Evolutionary conservation across 2,113 vertebrate species (phyloP).

Genomic region (Myrmecophaga tridactyla): DNA sequence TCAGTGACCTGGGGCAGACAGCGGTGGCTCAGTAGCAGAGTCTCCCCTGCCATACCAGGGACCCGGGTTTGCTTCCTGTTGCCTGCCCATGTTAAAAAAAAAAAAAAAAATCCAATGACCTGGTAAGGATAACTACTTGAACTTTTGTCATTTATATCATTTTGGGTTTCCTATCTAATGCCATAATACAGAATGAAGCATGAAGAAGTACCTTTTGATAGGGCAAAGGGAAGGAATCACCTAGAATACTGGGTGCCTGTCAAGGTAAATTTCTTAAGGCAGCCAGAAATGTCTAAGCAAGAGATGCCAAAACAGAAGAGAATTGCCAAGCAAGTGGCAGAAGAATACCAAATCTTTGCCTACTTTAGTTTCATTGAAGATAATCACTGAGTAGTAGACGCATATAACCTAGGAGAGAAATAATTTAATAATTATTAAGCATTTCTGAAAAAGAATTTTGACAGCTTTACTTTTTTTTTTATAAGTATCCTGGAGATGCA

Average conservation of each 20-base stretch:
- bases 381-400: not conserved
- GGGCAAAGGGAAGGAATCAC: not conserved
- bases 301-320: not conserved
- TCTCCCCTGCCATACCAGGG: too few relatives aligned
- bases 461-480: not conserved
- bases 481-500: too few relatives aligned
- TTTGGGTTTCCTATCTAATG: conserved; percentile 34
- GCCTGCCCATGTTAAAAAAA: too few relatives aligned
- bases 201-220: not conserved
- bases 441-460: not conserved
- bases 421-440: not conserved
- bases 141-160: not conserved
- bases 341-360: not conserved
- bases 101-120: too few relatives aligned
- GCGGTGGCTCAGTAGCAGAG: too few relatives aligned
- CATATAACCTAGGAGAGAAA: not conserved
- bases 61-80: too few relatives aligned
- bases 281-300: not conserved
- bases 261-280: not conserved
- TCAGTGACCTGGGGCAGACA: too few relatives aligned
- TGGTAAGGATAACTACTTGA: conserved; percentile 1
- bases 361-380: not conserved
- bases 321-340: not conserved
- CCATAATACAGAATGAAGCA: not conserved
- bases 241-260: not conserved